Base-by-base conservation (phyloP, 2,797 vertebrate species). In the Trematomus bernacchii region DNA sequence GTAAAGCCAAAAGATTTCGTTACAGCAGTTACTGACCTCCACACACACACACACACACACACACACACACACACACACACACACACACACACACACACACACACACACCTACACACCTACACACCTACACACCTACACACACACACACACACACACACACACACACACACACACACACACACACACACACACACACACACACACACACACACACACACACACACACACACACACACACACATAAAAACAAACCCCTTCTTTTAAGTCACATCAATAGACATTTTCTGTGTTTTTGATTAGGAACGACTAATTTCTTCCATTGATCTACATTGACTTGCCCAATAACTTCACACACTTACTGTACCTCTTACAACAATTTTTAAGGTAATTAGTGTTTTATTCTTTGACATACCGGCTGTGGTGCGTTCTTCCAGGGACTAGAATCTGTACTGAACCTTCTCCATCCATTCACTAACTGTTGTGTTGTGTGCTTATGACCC, bases 291-390 rank as follows among this genome's bases (percentile, higher is more conserved):
- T 37, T 37, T 37, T 37, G 1, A 37, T 37, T 37, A 37, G 7
- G 33, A 37, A 37, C 6, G 7, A 37, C 6, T 37, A 7, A 18
- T 77, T 53, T 66, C 16, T 54, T 6, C 16, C 3, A 40, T 46
- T 33, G 16, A 71, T 12, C 27, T 42, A 11, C 10, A 23, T 16
- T 47, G 37, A 42, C 30, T 48, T 18, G 3, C 70, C 21, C 18
- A 67, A 13, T 11, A 37, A 14, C 19, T 47, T 30, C 11, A 12
- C 0, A 59, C 23, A 18, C 37, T 21, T 43, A 80, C n/a, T n/a
- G n/a, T n/a, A n/a, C 14, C 15, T 21, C 69, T 67, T 62, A 16
- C 67, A n/a, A 60, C 13, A 52, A 73, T 63, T 76, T 58, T 16
- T 59, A 58, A 43, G 47, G n/a, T 59, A 44, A 42, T 75, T 40